A percentile compares a stretch with the other conserved stretches of the same genome.
These are phyloP conservation scores for Drosophila novamexicana DNA, from an alignment of 1,140 invertebrate genomes.

Conservation along the genomic window DNA sequence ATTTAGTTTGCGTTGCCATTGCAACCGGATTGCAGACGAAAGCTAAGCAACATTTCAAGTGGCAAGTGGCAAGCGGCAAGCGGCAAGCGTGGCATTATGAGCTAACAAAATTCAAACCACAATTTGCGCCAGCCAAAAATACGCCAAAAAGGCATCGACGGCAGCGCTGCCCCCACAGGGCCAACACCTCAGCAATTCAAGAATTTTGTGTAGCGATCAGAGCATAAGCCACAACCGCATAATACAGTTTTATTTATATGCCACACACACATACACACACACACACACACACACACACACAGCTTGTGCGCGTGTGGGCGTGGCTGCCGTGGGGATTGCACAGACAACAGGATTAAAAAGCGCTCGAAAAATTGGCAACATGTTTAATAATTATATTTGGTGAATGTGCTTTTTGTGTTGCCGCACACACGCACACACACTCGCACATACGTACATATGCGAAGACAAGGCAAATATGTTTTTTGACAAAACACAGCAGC, in stretches of 20 bases:
- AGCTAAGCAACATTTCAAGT: slow-evolving; percentile 13
- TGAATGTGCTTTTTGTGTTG: slow-evolving; percentile 69
- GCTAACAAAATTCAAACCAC: not conserved
- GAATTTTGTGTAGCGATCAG: slow-evolving; percentile 65
- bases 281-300: slow-evolving; percentile 8
- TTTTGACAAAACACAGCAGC: slow-evolving; percentile 80
- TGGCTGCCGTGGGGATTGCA: slow-evolving; percentile 23
- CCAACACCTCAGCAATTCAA: slow-evolving; percentile 25
- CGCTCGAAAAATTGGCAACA: slow-evolving; percentile 82
- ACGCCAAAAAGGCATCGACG: slow-evolving; percentile 22
- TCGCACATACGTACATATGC: slow-evolving; percentile 22
- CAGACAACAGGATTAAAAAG: slow-evolving; percentile 82
- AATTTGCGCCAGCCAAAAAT: slow-evolving; percentile 25
- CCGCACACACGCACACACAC: slow-evolving; percentile 29
- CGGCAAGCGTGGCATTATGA: slow-evolving; percentile 4
- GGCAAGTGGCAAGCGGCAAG: not conserved
- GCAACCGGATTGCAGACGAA: slow-evolving; percentile 4
- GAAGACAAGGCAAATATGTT: slow-evolving; percentile 78
- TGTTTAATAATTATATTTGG: slow-evolving; percentile 83
- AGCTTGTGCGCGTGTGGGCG: slow-evolving; percentile 1
- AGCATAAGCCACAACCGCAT: slow-evolving; percentile 76
- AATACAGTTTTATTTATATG: slow-evolving; percentile 77
- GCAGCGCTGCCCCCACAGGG: slow-evolving; percentile 3
- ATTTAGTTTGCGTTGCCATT: slow-evolving; percentile 11
- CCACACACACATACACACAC: slow-evolving; percentile 16